These are phyloP conservation scores for Molorchus minor DNA, from an alignment of 2,888 invertebrate genomes.

Conservation along the genomic window DNA sequence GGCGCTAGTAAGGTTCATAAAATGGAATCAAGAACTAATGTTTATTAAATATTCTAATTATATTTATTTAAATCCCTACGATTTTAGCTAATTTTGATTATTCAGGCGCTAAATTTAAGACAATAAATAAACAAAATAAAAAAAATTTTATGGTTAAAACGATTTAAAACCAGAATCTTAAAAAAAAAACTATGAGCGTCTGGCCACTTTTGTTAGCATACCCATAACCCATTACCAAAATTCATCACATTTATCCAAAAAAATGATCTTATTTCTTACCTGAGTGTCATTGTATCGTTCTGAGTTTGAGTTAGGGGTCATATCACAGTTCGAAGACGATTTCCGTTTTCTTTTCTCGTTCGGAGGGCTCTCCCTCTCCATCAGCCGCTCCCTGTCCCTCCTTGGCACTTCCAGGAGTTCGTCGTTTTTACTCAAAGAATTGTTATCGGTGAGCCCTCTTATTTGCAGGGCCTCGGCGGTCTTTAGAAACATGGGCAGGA, in stretches of 20 bases:
- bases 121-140: too few relatives aligned
- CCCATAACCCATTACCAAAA: neutral
- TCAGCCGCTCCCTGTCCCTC: slow-evolving; percentile 54
- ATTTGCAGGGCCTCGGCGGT: slow-evolving; percentile 92
- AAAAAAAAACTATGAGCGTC: too few relatives aligned
- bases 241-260: slow-evolving; percentile 1
- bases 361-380: slow-evolving; percentile 60
- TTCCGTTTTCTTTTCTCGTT: slow-evolving; percentile 72
- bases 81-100: too few relatives aligned
- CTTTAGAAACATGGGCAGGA: slow-evolving; percentile 89
- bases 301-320: slow-evolving; percentile 69
- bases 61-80: too few relatives aligned
- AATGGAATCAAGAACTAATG: too few relatives aligned
- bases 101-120: too few relatives aligned
- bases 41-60: too few relatives aligned
- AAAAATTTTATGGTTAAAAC: too few relatives aligned
- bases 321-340: slow-evolving; percentile 75
- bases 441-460: slow-evolving; percentile 87
- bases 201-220: neutral
- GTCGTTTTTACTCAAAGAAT: slow-evolving; percentile 66
- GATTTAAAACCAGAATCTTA: too few relatives aligned
- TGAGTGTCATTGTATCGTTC: slow-evolving; percentile 76
- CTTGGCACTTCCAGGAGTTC: slow-evolving; percentile 54
- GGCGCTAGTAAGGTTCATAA: too few relatives aligned
- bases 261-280: slow-evolving; percentile 60